phyloP scores from a whole-genome alignment of 2,888 invertebrate species.

The Ennomos erosarius region DNA sequence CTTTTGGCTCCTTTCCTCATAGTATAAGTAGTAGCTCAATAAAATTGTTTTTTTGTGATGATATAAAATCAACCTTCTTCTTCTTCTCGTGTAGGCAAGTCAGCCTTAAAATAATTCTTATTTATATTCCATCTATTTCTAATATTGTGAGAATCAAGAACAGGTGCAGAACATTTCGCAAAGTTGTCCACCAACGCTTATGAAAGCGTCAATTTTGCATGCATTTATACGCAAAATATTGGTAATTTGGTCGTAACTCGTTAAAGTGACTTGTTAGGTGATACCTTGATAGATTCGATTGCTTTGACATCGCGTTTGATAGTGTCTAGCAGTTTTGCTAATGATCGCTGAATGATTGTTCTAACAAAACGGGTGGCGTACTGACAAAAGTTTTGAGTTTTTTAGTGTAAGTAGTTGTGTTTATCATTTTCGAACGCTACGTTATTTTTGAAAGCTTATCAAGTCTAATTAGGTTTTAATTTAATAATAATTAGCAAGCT shows the following conservation, averaged over 20 bases:
- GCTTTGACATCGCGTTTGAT: slow-evolving; percentile 14
- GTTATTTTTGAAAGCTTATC: too few species aligned
- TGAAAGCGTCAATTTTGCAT: slow-evolving; percentile 30
- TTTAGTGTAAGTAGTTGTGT: too few species aligned
- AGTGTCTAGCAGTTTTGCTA: slow-evolving; percentile 10
- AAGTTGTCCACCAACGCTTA: slow-evolving; percentile 21
- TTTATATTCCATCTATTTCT: not conserved
- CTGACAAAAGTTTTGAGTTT: not conserved
- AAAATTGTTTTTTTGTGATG: too few species aligned
- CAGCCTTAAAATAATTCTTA: not conserved
- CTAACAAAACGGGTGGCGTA: not conserved
- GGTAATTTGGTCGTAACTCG: slow-evolving; percentile 36
- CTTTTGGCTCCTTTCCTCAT: too few species aligned
- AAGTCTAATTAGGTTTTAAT: too few species aligned
- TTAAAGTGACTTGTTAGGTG: slow-evolving; percentile 26
- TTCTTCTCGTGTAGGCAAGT: too few species aligned
- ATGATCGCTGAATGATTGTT: slow-evolving; percentile 16
- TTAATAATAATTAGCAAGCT: too few species aligned
- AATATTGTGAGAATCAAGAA: slow-evolving; percentile 3
- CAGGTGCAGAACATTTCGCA: slow-evolving; percentile 34
- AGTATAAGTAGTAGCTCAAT: too few species aligned
- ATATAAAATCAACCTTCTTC: too few species aligned
- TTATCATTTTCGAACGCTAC: too few species aligned
- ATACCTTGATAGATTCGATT: slow-evolving; percentile 31
- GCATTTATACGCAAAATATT: slow-evolving; percentile 29